These are phyloP conservation scores for Engystomops pustulosus DNA, from an alignment of 2,113 vertebrate genomes.

Conservation along the genomic window DNA sequence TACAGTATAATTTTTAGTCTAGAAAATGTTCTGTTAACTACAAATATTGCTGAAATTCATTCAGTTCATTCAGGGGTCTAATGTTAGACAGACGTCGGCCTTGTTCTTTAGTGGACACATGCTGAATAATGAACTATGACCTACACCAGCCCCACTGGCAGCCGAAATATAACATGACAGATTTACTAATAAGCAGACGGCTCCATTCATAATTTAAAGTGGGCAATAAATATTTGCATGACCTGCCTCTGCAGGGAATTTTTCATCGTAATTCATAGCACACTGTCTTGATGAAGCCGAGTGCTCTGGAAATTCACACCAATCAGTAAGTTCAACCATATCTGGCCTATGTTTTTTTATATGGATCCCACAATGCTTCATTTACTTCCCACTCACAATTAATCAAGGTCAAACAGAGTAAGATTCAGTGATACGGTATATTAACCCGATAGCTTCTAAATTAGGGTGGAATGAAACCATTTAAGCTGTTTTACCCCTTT, in stretches of 20 bases:
- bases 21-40: no score
- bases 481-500: no score
- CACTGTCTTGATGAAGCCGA: slow-evolving; percentile 64
- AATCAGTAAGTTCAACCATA: background rate
- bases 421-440: background rate
- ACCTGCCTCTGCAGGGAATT: slow-evolving; percentile 64
- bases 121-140: slow-evolving; percentile 39
- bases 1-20: no score
- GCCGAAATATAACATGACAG: slow-evolving; percentile 69
- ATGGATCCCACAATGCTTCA: slow-evolving; percentile 34
- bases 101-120: slow-evolving; percentile 39
- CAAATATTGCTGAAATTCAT: background rate
- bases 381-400: slow-evolving; percentile 37
- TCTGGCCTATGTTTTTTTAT: slow-evolving; percentile 19
- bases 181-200: slow-evolving; percentile 66
- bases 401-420: slow-evolving; percentile 26
- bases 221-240: slow-evolving; percentile 75
- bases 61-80: slow-evolving; percentile 47
- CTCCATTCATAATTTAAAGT: slow-evolving; percentile 73
- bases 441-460: background rate
- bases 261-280: slow-evolving; percentile 63
- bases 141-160: slow-evolving; percentile 52
- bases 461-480: background rate
- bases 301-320: slow-evolving; percentile 53
- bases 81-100: slow-evolving; percentile 11